Base-by-base conservation (phyloP, 64 coral and sea anemone species). In the Porites australiensis region DNA sequence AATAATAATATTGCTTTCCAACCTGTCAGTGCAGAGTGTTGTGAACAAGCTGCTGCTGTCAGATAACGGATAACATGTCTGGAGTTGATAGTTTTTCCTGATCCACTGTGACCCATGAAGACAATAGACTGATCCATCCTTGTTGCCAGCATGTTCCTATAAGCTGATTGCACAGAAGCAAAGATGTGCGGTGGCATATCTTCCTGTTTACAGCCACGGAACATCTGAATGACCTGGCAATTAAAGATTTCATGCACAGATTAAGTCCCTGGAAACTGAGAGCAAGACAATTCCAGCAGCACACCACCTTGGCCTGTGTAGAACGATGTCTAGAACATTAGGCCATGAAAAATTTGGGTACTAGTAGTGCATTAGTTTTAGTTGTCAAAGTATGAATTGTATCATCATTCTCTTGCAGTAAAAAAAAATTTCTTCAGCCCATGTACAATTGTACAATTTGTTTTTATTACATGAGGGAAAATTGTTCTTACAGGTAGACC, bases 111-210 rank as follows among this genome's bases (percentile, higher is more conserved):
- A 3, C 98, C 98, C 75, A 99, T 90, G 77, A 99, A 44, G 6
- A 99, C 98, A 52, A 99, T 77, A 3, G 98, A 99, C 64, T 99
- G 98, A 85, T 99, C 98, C 18, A 93, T 74, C 44, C 94, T 91
- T 43, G 98, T 94, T 4, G 98, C 98, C 23, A 99, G 58, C 98
- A 99, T 96, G 91, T 99, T 99, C 62, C 98, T 84, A 43, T 99
- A 99, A 21, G 98, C 91, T 19, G 98, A 94, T 58, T 99, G 98
- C 21, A 88, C 94, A 57, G 92, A 68, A 22, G 98, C 94, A 91
- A 96, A 99, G 63, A 99, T 99, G 48, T 99, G 98, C 48, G 98
- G 98, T 27, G 98, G 98, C 98, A 99, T 99, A 58, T 99, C 98
- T 86, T 99, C 98, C 79, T 99, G 98, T 55, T 99, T 99, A 71